Evolutionary conservation across 2,888 invertebrate species (phyloP), one percentile per base, ranked within the genome.

Genomic region (Trachelus iudaicus): DNA sequence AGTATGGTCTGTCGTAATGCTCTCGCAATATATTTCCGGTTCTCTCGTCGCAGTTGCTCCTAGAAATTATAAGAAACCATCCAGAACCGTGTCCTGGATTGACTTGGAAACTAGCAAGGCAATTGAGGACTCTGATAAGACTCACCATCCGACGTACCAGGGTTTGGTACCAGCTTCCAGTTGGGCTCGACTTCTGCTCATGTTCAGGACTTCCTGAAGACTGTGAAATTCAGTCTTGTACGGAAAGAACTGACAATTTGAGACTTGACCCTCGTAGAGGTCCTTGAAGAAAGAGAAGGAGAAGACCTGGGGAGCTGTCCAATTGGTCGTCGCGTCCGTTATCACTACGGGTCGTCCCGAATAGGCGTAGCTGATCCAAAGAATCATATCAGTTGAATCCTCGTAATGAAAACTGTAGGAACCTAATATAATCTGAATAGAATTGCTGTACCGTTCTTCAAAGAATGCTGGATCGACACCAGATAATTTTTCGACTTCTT

Each of bases 1-100:
- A 99, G 90, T 98, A 98, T 0, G 98, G 98, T 56, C 95, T 93
- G 1, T 93, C 92, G 90, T 98, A 98, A 89, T 97, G 97, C 77
- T 94, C 90, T 74, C 98, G 93, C 77, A 99, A 92, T 71, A 94
- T 93, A 86, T 95, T 94, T 0, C 97, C 97, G 77, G 96, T 96
- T 73, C 94, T 94, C 40, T 96, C 95, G 89, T 98, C 96, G 90
- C 99, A 99, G 88, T 98, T 98, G 90, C 98, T 98, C 98, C 98
- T 95, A 88, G 2, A 83, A 83, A 78, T 76, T 75, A 33, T 34
- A 34, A 69, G 31, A 73, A 69, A 34, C 69, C 2, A 40, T 4
- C 6, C 0, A 6, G 40, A 15, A 4, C 15, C 4, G 15, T 15
- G 15, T 40, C 6, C 15, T 40, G 40, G 15, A 40, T 15, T 15